Base-by-base conservation (phyloP, 2,113 vertebrate species). In the Sebastes fasciatus region DNA sequence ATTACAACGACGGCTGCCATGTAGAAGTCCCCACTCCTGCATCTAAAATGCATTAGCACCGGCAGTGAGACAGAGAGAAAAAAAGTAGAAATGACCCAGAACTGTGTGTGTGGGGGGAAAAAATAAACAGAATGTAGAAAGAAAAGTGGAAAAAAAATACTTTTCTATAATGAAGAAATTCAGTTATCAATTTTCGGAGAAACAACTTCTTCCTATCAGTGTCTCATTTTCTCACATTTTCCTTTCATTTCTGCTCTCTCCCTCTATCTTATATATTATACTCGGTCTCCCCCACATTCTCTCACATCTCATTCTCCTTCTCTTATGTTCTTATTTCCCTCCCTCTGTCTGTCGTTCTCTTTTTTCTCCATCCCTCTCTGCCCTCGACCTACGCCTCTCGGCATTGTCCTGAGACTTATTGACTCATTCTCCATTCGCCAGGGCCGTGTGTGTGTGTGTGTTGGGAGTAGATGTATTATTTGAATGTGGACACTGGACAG, bases 401-500 rank as follows among this genome's bases (percentile, higher is more conserved):
- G 67, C 55, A 58, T 23, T 49, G 72, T 72, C 64, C 69, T 8
- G 73, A 87, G 77, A 77, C 86, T 21, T 64, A 84, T 77, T 74
- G 74, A 84, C 63, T 74, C 64, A 63, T 65, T 61, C 45, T 69
- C 77, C 64, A 64, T 26, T 26, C 26, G 3, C 54, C 23, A 6
- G 10, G 48, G 17, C 69, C 17, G 54, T 17, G 51, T 55, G 45
- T 54, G 76, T 82, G 55, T 62, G 62, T 43, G 70, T 23, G 66
- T 43, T 57, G 48, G 26, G 62, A 74, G 51, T 17, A 14, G 34
- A 60, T 57, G 26, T 61, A 73, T 67, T 73, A 71, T 72, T 74
- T 45, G 19, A 83, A 74, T 67, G 69, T 11, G 48, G 34, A 34
- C 34, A 34, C 34, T 21, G 21, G 43, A 79, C 60, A n/a, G 55